phyloP scores from a whole-genome alignment of 2,888 invertebrate genomes.

The Aromia moschata region DNA sequence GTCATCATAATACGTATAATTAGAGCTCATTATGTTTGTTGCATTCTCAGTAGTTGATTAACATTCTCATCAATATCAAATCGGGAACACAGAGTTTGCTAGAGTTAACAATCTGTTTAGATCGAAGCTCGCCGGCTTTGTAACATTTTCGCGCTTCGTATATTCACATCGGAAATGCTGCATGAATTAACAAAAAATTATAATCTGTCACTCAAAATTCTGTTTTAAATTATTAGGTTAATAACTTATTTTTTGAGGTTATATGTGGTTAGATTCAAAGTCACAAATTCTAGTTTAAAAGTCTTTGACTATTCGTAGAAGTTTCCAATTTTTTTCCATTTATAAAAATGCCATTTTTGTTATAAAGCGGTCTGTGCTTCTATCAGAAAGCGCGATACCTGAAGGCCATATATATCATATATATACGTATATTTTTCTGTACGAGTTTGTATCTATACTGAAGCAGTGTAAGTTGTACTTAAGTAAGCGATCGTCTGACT shows the following conservation, averaged over 20 bases:
- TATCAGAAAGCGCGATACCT: background rate
- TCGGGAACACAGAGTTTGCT: background rate
- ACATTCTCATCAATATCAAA: slow-evolving; percentile 5
- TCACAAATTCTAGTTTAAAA: too few species aligned
- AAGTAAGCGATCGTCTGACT: slow-evolving; percentile 7
- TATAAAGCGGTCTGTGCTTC: background rate
- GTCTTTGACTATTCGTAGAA: too few species aligned
- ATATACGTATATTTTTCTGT: slow-evolving; percentile 7
- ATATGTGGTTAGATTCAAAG: too few species aligned
- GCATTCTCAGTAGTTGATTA: slow-evolving; percentile 1
- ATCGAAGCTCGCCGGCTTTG: background rate
- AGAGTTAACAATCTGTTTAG: background rate
- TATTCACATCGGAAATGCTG: too few species aligned
- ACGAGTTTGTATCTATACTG: slow-evolving; percentile 6
- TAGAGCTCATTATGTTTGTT: background rate
- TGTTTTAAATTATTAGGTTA: too few species aligned
- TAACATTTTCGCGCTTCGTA: background rate
- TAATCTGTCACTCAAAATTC: too few species aligned
- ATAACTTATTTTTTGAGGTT: too few species aligned
- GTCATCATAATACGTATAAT: background rate
- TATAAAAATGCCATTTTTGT: too few species aligned
- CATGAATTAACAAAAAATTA: too few species aligned
- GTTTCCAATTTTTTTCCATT: too few species aligned
- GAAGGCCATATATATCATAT: background rate
- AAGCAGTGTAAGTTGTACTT: slow-evolving; percentile 17